Base-by-base conservation (phyloP, 1,140 invertebrate genomes). In the Dryas iulia region DNA sequence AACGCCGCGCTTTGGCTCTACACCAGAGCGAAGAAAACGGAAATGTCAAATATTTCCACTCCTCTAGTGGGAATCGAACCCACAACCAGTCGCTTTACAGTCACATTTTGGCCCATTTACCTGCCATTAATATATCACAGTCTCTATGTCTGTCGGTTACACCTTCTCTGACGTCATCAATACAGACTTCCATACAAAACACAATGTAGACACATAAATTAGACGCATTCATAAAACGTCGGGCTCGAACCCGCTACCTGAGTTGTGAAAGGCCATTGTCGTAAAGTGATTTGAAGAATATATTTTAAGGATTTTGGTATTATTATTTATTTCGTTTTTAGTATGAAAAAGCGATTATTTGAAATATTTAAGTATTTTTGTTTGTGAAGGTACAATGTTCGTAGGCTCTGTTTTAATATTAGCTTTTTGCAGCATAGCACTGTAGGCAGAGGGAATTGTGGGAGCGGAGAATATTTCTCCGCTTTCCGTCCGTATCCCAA, bases 191-290 rank as follows among this genome's bases (percentile, higher is more conserved):
- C 39, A 47, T 47, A 47, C 18, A 47, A 47, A 47, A 18, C 8
- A 47, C 39, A 47, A 47, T 47, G 39, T 21, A 30, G 33, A 59
- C 1, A 21, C 30, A 59, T 59, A 59, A 59, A 59, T 59, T 59
- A 33, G 18, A 12, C n/a, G 28, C 18, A 47, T 47, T 47, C 28
- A 59, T 59, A 59, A 59, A 33, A 59, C 14, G 10, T 21, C 2
- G 57, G 57, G 0, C 23, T 33, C 30, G 57, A 33, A 59, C 28
- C 11, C 10, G 57, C 57, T 59, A 59, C 57, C 57, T 59, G 57
- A 31, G 28, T 31, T 31, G 28, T 12, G 53, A 56, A 24, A 56
- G 21, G 18, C 25, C 25, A 24, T 56, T 47, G 39, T 47, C 8
- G 21, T n/a, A n/a, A 47, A 39, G 33, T 47, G 39, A 47, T 47